These are phyloP conservation scores for Bombus sylvicola DNA, from an alignment of 1,140 invertebrate genomes.

Conservation along the genomic window DNA sequence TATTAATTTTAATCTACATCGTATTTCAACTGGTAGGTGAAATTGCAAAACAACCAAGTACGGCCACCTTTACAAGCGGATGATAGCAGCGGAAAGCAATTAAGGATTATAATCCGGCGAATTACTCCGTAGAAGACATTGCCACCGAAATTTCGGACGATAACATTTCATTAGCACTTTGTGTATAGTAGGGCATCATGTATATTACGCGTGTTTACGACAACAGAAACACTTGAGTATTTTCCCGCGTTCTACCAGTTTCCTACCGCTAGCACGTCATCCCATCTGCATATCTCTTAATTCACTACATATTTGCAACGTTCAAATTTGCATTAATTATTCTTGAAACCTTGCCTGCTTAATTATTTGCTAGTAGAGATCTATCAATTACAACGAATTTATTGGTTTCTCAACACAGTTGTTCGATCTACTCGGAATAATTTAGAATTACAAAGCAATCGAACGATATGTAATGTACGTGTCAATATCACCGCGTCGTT, in stretches of 20 bases:
- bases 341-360: not conserved
- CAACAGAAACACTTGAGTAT: conserved; percentile 21
- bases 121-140: not conserved
- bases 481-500: no score
- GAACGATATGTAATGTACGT: not conserved
- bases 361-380: not conserved
- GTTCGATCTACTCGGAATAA: not conserved
- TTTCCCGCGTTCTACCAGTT: conserved; percentile 26
- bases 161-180: conserved; percentile 29
- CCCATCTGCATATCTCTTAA: conserved; percentile 32
- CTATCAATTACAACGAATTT: not conserved
- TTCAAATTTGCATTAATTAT: conserved; percentile 13
- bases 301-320: not conserved
- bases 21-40: not conserved
- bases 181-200: conserved; percentile 1
- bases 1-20: no score
- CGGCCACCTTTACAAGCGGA: not conserved
- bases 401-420: not conserved
- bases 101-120: conserved; percentile 3
- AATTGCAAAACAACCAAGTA: not conserved
- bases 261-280: not conserved
- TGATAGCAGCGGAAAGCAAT: not conserved
- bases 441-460: not conserved
- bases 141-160: conserved; percentile 9
- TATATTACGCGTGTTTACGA: conserved; percentile 14